These are phyloP conservation scores for Marmota monax DNA, from an alignment of 2,113 vertebrate species.

Conservation along the genomic window DNA sequence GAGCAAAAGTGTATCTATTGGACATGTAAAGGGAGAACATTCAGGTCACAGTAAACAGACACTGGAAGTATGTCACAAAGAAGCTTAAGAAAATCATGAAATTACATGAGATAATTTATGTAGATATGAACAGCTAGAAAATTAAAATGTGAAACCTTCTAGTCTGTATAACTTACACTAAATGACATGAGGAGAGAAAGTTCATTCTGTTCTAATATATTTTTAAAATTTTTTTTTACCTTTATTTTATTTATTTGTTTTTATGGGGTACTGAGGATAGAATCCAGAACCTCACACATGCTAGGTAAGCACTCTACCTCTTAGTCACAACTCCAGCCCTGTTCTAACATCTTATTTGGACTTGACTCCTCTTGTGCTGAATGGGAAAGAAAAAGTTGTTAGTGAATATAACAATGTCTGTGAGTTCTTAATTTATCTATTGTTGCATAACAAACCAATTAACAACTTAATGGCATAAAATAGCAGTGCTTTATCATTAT, in stretches of 20 bases:
- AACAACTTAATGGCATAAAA: not conserved
- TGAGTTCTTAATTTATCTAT: not conserved
- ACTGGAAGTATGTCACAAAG: fast-evolving
- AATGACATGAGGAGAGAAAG: not conserved
- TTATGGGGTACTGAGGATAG: no score
- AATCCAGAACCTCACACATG: no score
- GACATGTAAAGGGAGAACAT: not conserved
- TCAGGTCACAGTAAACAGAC: no score
- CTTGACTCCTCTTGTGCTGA: not conserved
- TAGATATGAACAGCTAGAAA: not conserved
- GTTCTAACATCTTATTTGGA: not conserved
- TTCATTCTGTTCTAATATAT: not conserved
- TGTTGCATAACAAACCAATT: not conserved
- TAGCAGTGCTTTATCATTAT: not conserved
- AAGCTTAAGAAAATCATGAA: not conserved
- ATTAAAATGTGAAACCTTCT: not conserved
- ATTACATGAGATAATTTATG: not conserved
- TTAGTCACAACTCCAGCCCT: no score
- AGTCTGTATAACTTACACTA: not conserved
- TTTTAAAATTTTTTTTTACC: no score
- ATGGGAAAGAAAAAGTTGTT: not conserved
- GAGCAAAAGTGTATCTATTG: not conserved
- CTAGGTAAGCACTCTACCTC: no score
- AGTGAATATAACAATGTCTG: not conserved
- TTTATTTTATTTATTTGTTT: no score